These are phyloP conservation scores for Drosophila tanythrix DNA, from an alignment of 2,888 invertebrate species.

Conservation along the genomic window DNA sequence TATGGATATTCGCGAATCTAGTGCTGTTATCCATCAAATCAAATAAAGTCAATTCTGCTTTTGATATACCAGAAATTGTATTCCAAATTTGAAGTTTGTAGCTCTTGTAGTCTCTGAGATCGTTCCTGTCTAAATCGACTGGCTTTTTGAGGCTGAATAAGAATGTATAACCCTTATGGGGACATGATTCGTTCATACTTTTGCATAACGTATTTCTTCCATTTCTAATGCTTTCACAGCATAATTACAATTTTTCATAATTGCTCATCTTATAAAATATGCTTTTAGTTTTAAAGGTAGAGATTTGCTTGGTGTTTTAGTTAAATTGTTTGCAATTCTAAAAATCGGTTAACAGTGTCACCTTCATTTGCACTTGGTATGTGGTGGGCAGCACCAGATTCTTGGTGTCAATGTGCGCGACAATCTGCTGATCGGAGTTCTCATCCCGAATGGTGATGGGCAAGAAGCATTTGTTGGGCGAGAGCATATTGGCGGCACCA, in stretches of 20 bases:
- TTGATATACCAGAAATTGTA: not conserved
- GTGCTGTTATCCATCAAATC: not conserved
- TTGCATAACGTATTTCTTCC: no score
- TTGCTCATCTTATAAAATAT: not conserved
- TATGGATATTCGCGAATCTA: not conserved
- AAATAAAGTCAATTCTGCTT: not conserved
- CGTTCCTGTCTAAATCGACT: not conserved
- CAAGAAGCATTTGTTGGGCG: slow-evolving; percentile 83
- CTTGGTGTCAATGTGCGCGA: slow-evolving; percentile 85
- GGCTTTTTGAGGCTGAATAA: not conserved
- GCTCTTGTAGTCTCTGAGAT: not conserved
- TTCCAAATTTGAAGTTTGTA: not conserved
- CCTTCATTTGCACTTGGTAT: slow-evolving; percentile 85
- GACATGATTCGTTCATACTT: no score
- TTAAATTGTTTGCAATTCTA: not conserved
- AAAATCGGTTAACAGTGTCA: slow-evolving; percentile 27
- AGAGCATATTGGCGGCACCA: slow-evolving; percentile 69
- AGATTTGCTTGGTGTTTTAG: not conserved
- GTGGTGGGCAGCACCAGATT: slow-evolving; percentile 84
- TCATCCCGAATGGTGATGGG: slow-evolving; percentile 84
- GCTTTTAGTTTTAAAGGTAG: not conserved
- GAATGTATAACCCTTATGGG: not conserved
- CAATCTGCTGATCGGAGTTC: slow-evolving; percentile 84
- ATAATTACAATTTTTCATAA: not conserved
- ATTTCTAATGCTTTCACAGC: no score